phyloP scores from a whole-genome alignment of 2,888 invertebrate genomes.

The Aphidius colemani region DNA sequence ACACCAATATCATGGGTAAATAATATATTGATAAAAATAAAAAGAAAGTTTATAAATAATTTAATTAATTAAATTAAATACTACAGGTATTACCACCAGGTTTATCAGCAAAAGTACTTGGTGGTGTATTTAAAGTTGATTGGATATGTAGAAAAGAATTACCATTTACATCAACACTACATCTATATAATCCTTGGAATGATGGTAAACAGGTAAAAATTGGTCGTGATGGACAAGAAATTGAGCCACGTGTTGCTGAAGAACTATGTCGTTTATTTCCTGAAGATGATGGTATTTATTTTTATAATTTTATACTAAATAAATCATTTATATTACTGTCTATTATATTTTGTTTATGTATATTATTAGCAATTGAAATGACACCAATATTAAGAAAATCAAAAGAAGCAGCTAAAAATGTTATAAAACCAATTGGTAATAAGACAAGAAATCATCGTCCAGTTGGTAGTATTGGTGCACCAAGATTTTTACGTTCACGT shows the following conservation, averaged over 20 bases:
- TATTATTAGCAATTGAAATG: constrained; percentile 71
- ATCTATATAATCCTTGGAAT: constrained; percentile 97
- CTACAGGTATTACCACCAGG: constrained; percentile 79
- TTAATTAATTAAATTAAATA: background rate
- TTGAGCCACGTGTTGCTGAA: constrained; percentile 93
- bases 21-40: constrained; percentile 3
- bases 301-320: constrained; percentile 3
- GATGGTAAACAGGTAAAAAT: constrained; percentile 98
- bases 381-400: constrained; percentile 84
- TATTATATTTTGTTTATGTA: no score
- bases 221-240: constrained; percentile 98
- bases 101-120: constrained; percentile 87
- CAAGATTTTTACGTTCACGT: constrained; percentile 54
- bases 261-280: constrained; percentile 93
- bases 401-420: constrained; percentile 78
- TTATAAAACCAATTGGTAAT: constrained; percentile 62
- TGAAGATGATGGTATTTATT: constrained; percentile 75
- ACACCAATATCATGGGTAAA: constrained; percentile 87
- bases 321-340: background rate
- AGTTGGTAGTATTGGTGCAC: constrained; percentile 30
- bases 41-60: background rate
- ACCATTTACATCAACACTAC: constrained; percentile 88
- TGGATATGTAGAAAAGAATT: constrained; percentile 96
- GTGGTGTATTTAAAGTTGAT: constrained; percentile 95
- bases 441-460: constrained; percentile 61